phyloP scores from a whole-genome alignment of 2,113 vertebrate genomes.

The Cyphomyrus plagiostoma region DNA sequence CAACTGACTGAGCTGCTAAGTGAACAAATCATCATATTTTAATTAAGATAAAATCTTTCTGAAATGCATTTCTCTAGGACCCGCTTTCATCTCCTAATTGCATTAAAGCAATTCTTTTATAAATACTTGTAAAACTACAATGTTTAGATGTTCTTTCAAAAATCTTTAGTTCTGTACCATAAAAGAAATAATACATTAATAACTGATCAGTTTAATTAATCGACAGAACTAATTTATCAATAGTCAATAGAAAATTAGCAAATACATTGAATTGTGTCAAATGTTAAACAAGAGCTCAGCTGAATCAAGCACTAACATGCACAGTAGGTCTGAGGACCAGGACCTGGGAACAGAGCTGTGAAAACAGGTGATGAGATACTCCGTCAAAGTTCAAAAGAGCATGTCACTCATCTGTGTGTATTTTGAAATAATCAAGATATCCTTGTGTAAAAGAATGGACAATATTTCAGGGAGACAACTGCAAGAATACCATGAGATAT shows the following conservation, averaged over 20 bases:
- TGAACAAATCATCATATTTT: neutral
- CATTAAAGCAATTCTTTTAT: neutral
- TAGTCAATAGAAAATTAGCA: neutral
- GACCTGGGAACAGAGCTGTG: neutral
- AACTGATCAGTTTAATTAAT: neutral
- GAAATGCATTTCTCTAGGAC: neutral
- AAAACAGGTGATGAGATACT: neutral
- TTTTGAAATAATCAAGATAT: neutral
- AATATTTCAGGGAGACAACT: neutral
- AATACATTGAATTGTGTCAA: neutral
- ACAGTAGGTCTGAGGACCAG: neutral
- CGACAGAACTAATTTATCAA: neutral
- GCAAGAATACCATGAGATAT: neutral
- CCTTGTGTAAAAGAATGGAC: neutral
- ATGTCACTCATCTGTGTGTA: neutral
- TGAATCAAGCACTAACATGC: neutral
- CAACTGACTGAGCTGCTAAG: neutral
- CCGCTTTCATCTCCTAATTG: neutral
- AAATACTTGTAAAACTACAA: neutral
- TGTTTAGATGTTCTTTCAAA: neutral
- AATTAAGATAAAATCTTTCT: neutral
- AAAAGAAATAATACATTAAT: neutral
- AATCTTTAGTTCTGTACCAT: neutral
- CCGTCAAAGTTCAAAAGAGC: neutral
- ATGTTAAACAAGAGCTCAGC: neutral